Evolutionary conservation across 1,140 invertebrate species (phyloP), one percentile per base, ranked within the genome.

Genomic region (Geopemphigus sp.): DNA sequence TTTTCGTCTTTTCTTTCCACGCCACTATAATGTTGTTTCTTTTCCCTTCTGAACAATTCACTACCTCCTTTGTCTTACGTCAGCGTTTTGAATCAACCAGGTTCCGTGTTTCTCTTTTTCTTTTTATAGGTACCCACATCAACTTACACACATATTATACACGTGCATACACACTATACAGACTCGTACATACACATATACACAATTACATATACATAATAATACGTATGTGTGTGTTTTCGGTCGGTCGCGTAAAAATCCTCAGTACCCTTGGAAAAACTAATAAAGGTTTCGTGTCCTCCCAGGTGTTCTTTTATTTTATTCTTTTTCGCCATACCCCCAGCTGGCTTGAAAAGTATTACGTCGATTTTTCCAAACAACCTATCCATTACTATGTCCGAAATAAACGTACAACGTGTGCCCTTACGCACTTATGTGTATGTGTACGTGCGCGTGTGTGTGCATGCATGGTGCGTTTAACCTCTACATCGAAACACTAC

Each of bases 221-320:
- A 14, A 50, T 50, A 64, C 19, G 32, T 19, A n/a, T n/a, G n/a
- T n/a, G n/a, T n/a, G n/a, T n/a, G n/a, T n/a, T n/a, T n/a, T n/a
- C n/a, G n/a, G 15, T 5, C 19, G 5, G 5, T 54, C 24, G 24
- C 15, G 70, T 73, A 12, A 22, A 47, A 54, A 32, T n/a, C 17
- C 50, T 32, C 22, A 24, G 10, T 12, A 29, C 26, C 47, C 29
- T 22, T 24, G 19, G n/a, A 15, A 73, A 56, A 73, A 73, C 70
- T 73, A 73, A 73, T 73, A 73, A 73, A 73, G 17, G 26, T 56
- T 32, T 39, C 26, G 26, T 5, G 70, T 68, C 6, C 22, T 22
- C 70, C 19, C 26, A 54, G 70, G 70, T 26, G 29, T 24, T 19
- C 70, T 73, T 73, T 73, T 32, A 29, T 54, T n/a, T 29, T 73